Evolutionary conservation across 2,888 invertebrate species (phyloP).

Genomic region (Isoperla grammatica): DNA sequence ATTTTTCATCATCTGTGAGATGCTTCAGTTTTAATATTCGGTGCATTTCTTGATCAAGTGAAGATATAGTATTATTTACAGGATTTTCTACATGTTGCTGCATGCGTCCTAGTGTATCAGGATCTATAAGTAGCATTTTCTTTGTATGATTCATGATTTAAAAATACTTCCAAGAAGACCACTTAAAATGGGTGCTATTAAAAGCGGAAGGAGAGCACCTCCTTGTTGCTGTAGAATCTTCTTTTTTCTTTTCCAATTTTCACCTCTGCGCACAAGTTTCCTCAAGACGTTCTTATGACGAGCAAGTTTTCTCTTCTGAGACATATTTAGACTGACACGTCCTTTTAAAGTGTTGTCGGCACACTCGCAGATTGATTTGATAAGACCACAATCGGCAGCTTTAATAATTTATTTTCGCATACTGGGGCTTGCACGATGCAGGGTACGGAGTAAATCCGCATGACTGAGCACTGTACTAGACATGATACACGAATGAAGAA

Average conservation of each 20-base stretch:
- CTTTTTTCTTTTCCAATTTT: not conserved
- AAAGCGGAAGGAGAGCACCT: not conserved
- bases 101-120: not conserved
- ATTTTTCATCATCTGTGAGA: not conserved
- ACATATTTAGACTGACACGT: not conserved
- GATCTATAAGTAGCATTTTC: not conserved
- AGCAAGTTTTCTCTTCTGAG: not conserved
- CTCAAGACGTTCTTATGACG: not conserved
- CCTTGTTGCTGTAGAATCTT: not conserved
- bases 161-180: not conserved
- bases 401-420: not conserved
- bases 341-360: not conserved
- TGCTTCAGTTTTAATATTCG: not conserved
- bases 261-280: not conserved
- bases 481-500: not conserved
- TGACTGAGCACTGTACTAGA: not conserved
- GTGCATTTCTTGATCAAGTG: not conserved
- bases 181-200: not conserved
- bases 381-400: not conserved
- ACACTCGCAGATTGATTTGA: not conserved
- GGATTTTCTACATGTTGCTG: not conserved
- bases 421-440: not conserved
- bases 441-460: not conserved
- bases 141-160: not conserved
- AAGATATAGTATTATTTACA: not conserved